A percentile compares a stretch with the other conserved stretches of the same genome.
phyloP scores from a whole-genome alignment of 23 tunicate genomes.

The Aplidium turbinatum region DNA sequence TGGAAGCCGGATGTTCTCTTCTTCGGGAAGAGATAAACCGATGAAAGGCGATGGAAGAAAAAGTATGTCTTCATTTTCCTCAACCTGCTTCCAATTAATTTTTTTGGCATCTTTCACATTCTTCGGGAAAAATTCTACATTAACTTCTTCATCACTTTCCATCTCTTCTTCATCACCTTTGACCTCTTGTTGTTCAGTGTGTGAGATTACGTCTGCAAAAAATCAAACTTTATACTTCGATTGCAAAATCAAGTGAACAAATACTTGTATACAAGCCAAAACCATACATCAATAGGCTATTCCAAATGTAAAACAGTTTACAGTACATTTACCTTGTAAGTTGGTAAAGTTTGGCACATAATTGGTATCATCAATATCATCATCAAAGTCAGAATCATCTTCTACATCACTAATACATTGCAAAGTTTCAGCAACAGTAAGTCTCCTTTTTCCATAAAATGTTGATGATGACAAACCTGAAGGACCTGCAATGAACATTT shows the following conservation, averaged over 20 bases:
- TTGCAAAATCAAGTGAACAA: neutral
- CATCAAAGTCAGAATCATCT: constrained; percentile 18
- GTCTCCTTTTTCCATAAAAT: constrained; percentile 7
- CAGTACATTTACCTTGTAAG: neutral
- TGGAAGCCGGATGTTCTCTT: neutral
- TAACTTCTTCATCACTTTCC: neutral
- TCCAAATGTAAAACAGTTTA: too few species aligned
- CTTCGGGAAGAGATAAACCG: neutral
- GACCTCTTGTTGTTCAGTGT: neutral
- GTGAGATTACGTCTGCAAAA: neutral
- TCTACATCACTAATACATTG: constrained; percentile 6
- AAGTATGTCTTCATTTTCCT: constrained; percentile 7
- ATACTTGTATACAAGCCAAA: too few species aligned
- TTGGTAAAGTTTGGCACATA: constrained; percentile 2
- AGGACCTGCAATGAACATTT: too few species aligned
- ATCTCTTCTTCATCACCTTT: neutral
- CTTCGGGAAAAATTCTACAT: neutral
- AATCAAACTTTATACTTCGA: neutral
- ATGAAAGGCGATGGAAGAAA: neutral
- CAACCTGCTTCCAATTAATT: constrained; percentile 12
- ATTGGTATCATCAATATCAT: constrained; percentile 4
- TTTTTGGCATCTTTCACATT: neutral
- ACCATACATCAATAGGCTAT: too few species aligned
- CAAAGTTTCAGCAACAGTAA: constrained; percentile 15
- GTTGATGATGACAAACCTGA: constrained; percentile 10